Conservation (phyloP, 2,888 invertebrate species). For the Priocnemis perturbator region DNA sequence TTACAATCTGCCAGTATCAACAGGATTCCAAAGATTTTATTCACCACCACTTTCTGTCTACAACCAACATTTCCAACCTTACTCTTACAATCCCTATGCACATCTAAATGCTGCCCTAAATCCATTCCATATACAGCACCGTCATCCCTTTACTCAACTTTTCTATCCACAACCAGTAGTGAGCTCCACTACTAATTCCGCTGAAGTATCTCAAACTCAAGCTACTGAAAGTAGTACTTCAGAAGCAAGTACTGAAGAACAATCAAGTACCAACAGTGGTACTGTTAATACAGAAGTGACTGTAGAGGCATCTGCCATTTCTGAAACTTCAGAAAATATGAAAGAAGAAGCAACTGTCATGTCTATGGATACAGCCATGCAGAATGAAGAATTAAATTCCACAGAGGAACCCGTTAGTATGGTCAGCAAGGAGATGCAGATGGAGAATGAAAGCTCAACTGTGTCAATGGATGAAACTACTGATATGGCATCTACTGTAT, state of each 20-base stretch:
- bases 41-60: neutral
- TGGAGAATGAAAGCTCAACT: no score
- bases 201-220: neutral
- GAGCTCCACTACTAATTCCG: constrained; percentile 4
- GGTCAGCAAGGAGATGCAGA: no score
- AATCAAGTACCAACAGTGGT: neutral
- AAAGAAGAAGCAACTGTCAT: neutral
- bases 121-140: constrained; percentile 13
- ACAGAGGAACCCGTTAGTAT: no score
- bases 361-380: no score
- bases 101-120: constrained; percentile 10
- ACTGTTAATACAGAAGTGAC: neutral
- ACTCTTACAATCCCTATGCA: constrained; percentile 8
- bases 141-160: constrained; percentile 19
- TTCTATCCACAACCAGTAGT: constrained; percentile 25
- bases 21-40: constrained; percentile 1
- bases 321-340: neutral
- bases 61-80: neutral
- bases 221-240: neutral
- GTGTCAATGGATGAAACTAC: no score
- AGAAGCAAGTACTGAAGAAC: neutral
- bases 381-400: no score
- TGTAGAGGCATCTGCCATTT: neutral
- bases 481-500: no score
- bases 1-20: neutral